Base-by-base conservation (phyloP, 2,888 invertebrate genomes). In the Melieria omissa region DNA sequence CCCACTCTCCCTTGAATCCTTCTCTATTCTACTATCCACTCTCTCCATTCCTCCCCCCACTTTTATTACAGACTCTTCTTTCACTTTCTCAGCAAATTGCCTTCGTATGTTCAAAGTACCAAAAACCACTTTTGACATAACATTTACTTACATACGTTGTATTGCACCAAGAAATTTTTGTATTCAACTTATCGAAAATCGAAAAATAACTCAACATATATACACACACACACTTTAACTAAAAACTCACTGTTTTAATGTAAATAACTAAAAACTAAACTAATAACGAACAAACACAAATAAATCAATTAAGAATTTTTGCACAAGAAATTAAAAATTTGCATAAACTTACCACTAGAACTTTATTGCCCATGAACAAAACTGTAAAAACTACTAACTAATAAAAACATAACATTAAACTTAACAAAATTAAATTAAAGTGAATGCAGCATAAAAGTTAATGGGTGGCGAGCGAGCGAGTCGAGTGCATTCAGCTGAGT, bases 311-410 rank as follows among this genome's bases (percentile, higher is more conserved):
- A 52, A 52, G 45, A 64, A 44, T 5, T 70, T 70, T 70, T 64
- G 70, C 70, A 70, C 70, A 46, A 62, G 54, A 54, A 62, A 54
- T 55, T 69, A 4, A 60, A 42, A 10, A 60, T 49, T 60, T 42
- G 44, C 46, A 62, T n/a, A 47, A 63, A n/a, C 41, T n/a, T 44
- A 45, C 6, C 62, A 65, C 52, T 10, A 55, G 10, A 9, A 8
- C 42, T 46, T 45, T 42, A 60, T 16, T 54, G 29, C 12, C 4
- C 29, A 57, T 10, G 5, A 57, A 57, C 5, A 41, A 62, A 62
- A 62, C 44, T 16, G 10, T 8, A 45, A 62, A 14, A n/a, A 12
- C 29, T 46, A 5, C n/a, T 45, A 61, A 45, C 41, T 9, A 12
- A 14, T 6, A 12, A 6, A 62, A 62, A 14, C 6, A 9, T 46